Base-by-base conservation (phyloP, 2,888 invertebrate species). In the Pollenia griseotomentosa region DNA sequence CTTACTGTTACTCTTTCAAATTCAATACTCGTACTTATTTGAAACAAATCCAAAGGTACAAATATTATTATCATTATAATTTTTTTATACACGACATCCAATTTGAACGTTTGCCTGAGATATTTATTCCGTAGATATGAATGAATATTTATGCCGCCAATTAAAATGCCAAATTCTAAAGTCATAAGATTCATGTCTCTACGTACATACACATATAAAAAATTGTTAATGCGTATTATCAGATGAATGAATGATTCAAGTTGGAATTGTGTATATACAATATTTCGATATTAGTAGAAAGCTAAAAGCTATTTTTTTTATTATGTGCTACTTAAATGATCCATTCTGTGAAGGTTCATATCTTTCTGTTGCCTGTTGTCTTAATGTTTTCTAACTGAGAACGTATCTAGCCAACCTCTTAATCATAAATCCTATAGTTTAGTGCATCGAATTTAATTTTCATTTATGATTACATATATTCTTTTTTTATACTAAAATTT, bases 1-100 rank as follows among this genome's bases (percentile, higher is more conserved):
- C 12, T 55, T 75, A 74, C 74, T 74, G 55, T 83, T 77, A 73
- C 70, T 70, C 48, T 65, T 80, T 19, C 19, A 63, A 71, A 33
- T 33, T 33, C 33, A 33, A 33, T 33, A 33, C 33, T 33, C 33
- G 33, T 48, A 55, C 53, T 65, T 55, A 12, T 73, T 73, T 70
- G 33, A 66, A 51, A 77, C 80, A 77, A 82, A 82, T 44, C 40
- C 48, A 83, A 83, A 87, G 87, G 87, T 87, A 87, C 81, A 87
- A 68, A 73, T 87, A 78, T 70, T 55, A n/a, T 79, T 70, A 70
- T 79, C 14, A 59, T 51, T 68, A 33, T 55, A 66, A 10, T 59
- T 74, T 57, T 51, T 14, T 19, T 23, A 59, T 57, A 79, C 53
- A 74, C 55, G 61, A 74, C 40, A 33, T 46, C 16, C 68, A 70